phyloP scores from a whole-genome alignment of 2,888 invertebrate genomes.

The Cyclophora punctaria region DNA sequence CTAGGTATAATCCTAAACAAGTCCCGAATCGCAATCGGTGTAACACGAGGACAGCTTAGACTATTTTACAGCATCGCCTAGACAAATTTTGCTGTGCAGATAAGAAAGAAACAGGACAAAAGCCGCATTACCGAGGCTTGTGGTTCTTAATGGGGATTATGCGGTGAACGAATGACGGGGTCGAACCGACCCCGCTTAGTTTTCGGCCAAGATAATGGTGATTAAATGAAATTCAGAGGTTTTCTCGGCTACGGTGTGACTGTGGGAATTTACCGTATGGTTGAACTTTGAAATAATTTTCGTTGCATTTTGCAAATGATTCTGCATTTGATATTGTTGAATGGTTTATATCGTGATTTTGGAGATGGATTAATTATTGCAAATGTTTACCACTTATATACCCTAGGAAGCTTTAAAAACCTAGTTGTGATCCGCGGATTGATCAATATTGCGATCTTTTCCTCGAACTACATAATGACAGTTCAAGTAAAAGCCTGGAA shows the following conservation, averaged over 20 bases:
- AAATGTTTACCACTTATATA: no score
- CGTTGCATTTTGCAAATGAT: conserved; percentile 5
- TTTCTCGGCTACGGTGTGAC: conserved; percentile 22
- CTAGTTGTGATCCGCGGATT: no score
- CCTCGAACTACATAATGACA: no score
- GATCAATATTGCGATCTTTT: no score
- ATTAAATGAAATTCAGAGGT: conserved; percentile 55
- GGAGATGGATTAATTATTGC: no score
- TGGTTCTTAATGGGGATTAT: conserved; percentile 61
- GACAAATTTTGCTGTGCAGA: conserved; percentile 68
- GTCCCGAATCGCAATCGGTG: conserved; percentile 24
- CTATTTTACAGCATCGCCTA: conserved; percentile 66
- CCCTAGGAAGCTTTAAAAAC: no score
- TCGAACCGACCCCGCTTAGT: conserved; percentile 42
- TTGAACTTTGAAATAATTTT: conserved; percentile 1
- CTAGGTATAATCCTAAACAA: no score
- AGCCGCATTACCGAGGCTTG: conserved; percentile 54
- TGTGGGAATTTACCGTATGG: conserved; percentile 13
- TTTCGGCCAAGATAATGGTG: conserved; percentile 52
- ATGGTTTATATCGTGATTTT: no score
- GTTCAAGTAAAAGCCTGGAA: no score
- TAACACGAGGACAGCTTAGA: conserved; percentile 35
- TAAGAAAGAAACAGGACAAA: conserved; percentile 70
- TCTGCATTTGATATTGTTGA: neutral
- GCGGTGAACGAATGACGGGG: conserved; percentile 46